Base-by-base conservation (phyloP, 2,888 invertebrate genomes). In the Epinotia ramella region DNA sequence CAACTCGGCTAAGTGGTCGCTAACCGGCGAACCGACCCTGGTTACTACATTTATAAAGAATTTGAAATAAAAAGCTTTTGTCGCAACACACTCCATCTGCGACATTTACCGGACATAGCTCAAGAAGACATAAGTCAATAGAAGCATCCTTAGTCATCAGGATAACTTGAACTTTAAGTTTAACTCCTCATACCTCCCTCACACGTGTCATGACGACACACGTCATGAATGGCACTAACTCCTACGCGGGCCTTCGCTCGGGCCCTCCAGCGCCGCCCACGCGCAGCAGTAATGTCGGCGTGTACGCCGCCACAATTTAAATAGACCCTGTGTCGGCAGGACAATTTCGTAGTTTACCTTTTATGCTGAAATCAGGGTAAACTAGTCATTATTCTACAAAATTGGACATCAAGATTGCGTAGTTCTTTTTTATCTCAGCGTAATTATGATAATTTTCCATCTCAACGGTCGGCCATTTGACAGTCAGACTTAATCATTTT, bases 301-400 rank as follows among this genome's bases (percentile, higher is more conserved):
- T 7, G 53, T 9, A 20, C 20, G 11, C 57, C 20, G 20, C 20
- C 57, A 57, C 57, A 57, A 57, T 57, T 57, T 20, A 20, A 57
- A 57, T 57, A 18, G 20, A n/a, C 20, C 57, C 57, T 57, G n/a
- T 16, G 53, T n/a, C 53, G 53, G n/a, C n/a, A 7, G 5, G 13
- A n/a, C 53, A 13, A n/a, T 6, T n/a, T n/a, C 53, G n/a, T 53
- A 53, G n/a, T n/a, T 53, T 49, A 3, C 49, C 49, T 49, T 49
- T 49, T 49, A 16, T 16, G 49, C 49, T 12, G 46, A 46, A 13
- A 13, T 46, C 46, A 46, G 12, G 12, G 46, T 46, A 46, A 46
- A 46, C 46, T 53, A n/a, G n/a, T 16, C 64, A 20, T 64, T 46
- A 67, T 67, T 67, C n/a, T 57, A 67, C 56, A 20, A 33, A 67